Percentiles rank a stretch among this genome's conserved stretches.
phyloP scores from a whole-genome alignment of 2,888 invertebrate species.

The Junonia oenone region DNA sequence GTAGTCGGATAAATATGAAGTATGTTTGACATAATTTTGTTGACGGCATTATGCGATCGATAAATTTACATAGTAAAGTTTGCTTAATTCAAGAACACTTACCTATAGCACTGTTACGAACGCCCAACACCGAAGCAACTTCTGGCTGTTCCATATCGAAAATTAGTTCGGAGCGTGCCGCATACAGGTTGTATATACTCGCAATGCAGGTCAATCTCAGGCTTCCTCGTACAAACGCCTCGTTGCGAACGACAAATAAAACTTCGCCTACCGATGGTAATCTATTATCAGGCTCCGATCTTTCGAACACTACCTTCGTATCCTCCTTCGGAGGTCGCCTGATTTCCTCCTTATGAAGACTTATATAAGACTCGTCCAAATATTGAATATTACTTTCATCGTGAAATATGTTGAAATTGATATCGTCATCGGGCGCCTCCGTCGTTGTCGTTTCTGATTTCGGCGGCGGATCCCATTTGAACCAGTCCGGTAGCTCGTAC shows the following conservation, averaged over 20 bases:
- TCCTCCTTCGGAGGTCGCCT: slow-evolving; percentile 62
- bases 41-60: neutral
- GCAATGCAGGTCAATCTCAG: slow-evolving; percentile 84
- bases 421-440: slow-evolving; percentile 59
- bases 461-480: slow-evolving; percentile 70
- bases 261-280: slow-evolving; percentile 68
- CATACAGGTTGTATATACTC: slow-evolving; percentile 84
- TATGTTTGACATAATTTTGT: neutral
- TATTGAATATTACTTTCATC: slow-evolving; percentile 70
- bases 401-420: slow-evolving; percentile 64
- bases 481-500: slow-evolving; percentile 65
- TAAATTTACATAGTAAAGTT: slow-evolving; percentile 16
- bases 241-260: slow-evolving; percentile 81
- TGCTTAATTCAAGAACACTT: slow-evolving; percentile 39
- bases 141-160: slow-evolving; percentile 87
- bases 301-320: slow-evolving; percentile 54
- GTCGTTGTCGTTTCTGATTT: slow-evolving; percentile 67
- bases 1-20: too few relatives aligned
- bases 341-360: slow-evolving; percentile 69
- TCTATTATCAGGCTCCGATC: slow-evolving; percentile 64
- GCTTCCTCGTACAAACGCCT: slow-evolving; percentile 82
- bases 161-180: slow-evolving; percentile 80
- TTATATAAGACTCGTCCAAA: slow-evolving; percentile 69
- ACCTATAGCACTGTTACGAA: slow-evolving; percentile 81
- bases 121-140: slow-evolving; percentile 86